Base-by-base conservation (phyloP, 2,888 invertebrate genomes). In the Chalcosyrphus nemorum region DNA sequence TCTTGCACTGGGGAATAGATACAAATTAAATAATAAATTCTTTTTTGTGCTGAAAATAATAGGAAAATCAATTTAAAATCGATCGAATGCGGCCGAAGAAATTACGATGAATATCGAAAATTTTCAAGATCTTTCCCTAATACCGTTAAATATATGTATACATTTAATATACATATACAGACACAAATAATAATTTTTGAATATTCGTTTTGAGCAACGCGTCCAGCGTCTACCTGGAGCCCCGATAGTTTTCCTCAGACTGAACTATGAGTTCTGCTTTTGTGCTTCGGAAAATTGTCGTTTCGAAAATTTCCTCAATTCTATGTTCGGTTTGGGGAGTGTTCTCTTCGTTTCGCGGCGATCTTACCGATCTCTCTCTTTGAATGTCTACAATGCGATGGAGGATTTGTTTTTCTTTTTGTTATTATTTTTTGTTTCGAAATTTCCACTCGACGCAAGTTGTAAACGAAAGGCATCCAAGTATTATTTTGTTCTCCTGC, bases 241-340 rank as follows among this genome's bases (percentile, higher is more conserved):
- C 88, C 89, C 90, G 90, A 90, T 89, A 89, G 91, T 89, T 90
- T 89, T 88, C 86, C 90, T 90, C 90, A 90, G 89, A 90, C 90
- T 90, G 86, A 91, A 65, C 27, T 24, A 21, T 61, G 45, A 38
- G 45, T 5, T 15, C 32, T 41, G 45, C n/a, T n/a, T n/a, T n/a
- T n/a, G n/a, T n/a, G n/a, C n/a, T 45, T 80, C 65, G 81, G 70
- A 61, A 84, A 80, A 80, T 59, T 63, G 47, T 63, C n/a, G 54
- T 61, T 61, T 57, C 52, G 57, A 66, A 66, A 52, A 15, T 66
- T 52, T n/a, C 4, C 35, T 13, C 50, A 38, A 63, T 32, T 63
- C 9, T n/a, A 52, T 27, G 4, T 15, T 35, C 35, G n/a, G n/a
- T 13, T 47, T 50, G 43, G 24, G n/a, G 68, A 43, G 38, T 11